A percentile compares a stretch with the other conserved stretches of the same genome.
Evolutionary conservation across 2,113 vertebrate genomes (phyloP).

Genomic region (Nematolebias whitei): DNA sequence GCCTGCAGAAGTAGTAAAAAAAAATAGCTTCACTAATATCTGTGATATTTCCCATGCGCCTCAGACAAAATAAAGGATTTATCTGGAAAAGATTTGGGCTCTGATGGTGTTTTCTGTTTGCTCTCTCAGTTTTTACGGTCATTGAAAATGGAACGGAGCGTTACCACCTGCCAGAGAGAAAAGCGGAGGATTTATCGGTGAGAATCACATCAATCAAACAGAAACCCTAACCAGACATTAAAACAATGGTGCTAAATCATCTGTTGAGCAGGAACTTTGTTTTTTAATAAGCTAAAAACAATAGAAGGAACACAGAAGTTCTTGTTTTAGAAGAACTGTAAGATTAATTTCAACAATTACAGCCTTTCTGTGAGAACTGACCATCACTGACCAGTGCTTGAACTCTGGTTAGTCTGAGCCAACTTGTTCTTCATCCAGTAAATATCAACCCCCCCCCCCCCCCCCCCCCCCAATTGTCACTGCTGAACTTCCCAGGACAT

Average conservation of each 20-base stretch:
- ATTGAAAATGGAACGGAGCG: slow-evolving; percentile 89
- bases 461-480: slow-evolving; percentile 18
- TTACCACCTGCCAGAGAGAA: slow-evolving; percentile 82
- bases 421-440: slow-evolving; percentile 14
- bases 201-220: slow-evolving; percentile 29
- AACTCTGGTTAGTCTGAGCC: slow-evolving; percentile 52
- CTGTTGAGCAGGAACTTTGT: too few species aligned
- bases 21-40: too few species aligned
- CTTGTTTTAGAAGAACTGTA: neutral
- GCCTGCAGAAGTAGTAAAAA: too few species aligned
- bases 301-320: too few species aligned
- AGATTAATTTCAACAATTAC: neutral
- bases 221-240: too few species aligned
- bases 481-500: slow-evolving; percentile 67
- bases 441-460: slow-evolving; percentile 17
- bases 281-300: too few species aligned
- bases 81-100: neutral
- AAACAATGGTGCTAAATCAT: too few species aligned
- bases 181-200: slow-evolving; percentile 79
- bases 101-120: slow-evolving; percentile 9
- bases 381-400: slow-evolving; percentile 43
- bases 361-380: slow-evolving; percentile 15
- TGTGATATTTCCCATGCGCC: too few species aligned
- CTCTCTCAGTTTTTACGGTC: slow-evolving; percentile 87
- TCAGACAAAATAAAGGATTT: too few species aligned